A percentile compares a stretch with the other conserved stretches of the same genome.
Conservation (phyloP, 2,797 vertebrate species). For the Triplophysa bombifrons region DNA sequence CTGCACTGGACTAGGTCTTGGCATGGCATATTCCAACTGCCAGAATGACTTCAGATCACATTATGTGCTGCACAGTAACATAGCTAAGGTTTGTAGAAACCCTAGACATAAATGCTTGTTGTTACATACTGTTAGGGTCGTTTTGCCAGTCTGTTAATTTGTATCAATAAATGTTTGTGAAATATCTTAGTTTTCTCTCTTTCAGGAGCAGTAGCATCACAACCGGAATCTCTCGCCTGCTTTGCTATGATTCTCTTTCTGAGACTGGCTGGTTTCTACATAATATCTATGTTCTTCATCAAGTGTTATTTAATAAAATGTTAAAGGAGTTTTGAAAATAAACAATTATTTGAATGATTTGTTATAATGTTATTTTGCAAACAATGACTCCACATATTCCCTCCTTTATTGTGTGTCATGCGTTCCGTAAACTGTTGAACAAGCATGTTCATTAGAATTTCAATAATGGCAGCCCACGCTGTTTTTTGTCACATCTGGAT, state of each 20-base stretch:
- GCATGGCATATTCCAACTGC: slow-evolving; percentile 97
- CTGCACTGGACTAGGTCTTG: slow-evolving; percentile 86
- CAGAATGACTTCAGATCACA: slow-evolving; percentile 92
- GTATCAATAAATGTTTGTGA: neutral
- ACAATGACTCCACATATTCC: neutral
- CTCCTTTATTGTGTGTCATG: neutral
- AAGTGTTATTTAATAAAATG: slow-evolving; percentile 75
- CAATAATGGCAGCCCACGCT: slow-evolving; percentile 12
- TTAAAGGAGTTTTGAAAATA: slow-evolving; percentile 40
- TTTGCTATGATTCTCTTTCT: slow-evolving; percentile 44
- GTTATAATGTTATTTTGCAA: slow-evolving; percentile 5
- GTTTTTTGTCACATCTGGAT: neutral
- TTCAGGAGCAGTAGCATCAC: slow-evolving; percentile 71
- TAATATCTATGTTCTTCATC: slow-evolving; percentile 63
- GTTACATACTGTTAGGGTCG: neutral
- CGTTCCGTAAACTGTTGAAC: neutral
- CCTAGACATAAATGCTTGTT: neutral
- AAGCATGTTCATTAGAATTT: slow-evolving; percentile 12
- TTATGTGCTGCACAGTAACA: slow-evolving; percentile 84
- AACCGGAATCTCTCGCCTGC: slow-evolving; percentile 53
- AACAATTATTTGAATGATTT: slow-evolving; percentile 3
- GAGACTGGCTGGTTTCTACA: slow-evolving; percentile 45
- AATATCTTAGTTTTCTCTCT: slow-evolving; percentile 12
- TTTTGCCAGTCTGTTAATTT: neutral
- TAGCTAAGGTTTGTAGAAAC: slow-evolving; percentile 80